Evolutionary conservation across 2,113 vertebrate genomes (phyloP), one percentile per base, ranked within the genome.

Genomic region (Nicator chloris): DNA sequence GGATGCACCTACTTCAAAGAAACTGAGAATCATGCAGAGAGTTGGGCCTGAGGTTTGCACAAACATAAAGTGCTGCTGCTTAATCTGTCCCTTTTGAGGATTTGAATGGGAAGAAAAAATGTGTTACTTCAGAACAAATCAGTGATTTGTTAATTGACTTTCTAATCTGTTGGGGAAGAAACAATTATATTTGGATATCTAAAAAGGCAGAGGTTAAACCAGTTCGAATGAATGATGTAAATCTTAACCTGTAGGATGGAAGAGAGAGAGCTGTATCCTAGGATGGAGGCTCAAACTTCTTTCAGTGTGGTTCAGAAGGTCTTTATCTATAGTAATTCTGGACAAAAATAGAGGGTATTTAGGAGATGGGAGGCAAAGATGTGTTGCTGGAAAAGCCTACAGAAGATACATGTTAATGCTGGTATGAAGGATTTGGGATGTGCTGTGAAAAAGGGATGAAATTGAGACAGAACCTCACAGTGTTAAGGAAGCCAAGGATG

Each of bases 1-100:
- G 18, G 99, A 99, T 89, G 97, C 98, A 87, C 99, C 99, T 53
- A 98, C 98, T 88, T 66, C 98, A n/a, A 99, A 99, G 96, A 99
- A 99, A 92, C 60, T 99, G 66, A 99, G 99, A 82, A 98, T 98
- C 64, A 93, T 99, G 60, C 98, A 99, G 61, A 98, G 99, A 93
- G 98, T 99, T 63, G 99, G 97, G 49, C 98, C 98, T 70, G 99
- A 99, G 98, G 99, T 99, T 50, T 86, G 94, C 76, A 82, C 77
- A 40, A 63, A 42, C 10, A 39, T 61, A 9, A 80, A 64, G 15
- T 53, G 23, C 28, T 82, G 2, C 17, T 72, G 8, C 5, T 51
- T 81, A n/a, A 30, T 68, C 40, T 78, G 27, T 56, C 30, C 22
- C n/a, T 76, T 51, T 50, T 45, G 44, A 80, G 31, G 7, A 26